Base-by-base conservation (phyloP, 2,888 invertebrate genomes). In the Acrocyrtus sp. region DNA sequence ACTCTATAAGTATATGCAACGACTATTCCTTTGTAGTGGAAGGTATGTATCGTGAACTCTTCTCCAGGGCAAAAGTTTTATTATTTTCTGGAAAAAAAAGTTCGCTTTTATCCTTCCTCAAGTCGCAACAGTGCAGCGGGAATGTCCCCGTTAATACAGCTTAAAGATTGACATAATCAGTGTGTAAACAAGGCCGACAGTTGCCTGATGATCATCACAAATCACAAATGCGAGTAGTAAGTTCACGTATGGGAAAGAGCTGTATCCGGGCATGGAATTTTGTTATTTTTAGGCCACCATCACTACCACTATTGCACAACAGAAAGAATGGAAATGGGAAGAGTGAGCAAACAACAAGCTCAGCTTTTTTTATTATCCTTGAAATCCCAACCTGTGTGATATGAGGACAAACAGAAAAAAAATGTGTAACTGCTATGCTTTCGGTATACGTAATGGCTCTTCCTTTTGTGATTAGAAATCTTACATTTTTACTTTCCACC, bases 161-260 rank as follows among this genome's bases (percentile, higher is more conserved):
- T 53, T 56, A 62, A n/a, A 34, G 62, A 54, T 50, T 62, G 62
- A 69, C 62, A 69, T 69, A 61, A 69, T 69, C 69, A 69, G 61
- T 47, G 69, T 62, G 62, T 69, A 69, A 69, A 62, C 69, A 62
- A 54, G 61, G 56, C 50, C 62, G 69, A 62, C 62, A 61, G 60
- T 69, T 61, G 27, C 54, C 60, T 68, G 60, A 67, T 67, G 58
- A 68, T 62, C 48, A 56, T 62, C 54, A 61, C 61, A 69, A 61
- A 61, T 61, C 61, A 54, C 54, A 54, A 65, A 17, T 41, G 47
- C 54, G 10, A 22, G 26, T 26, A 51, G 26, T 19, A n/a, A 61
- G 51, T n/a, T n/a, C n/a, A n/a, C n/a, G n/a, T n/a, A n/a, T n/a
- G n/a, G n/a, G n/a, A n/a, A n/a, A n/a, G n/a, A n/a, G n/a, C n/a